phyloP scores from a whole-genome alignment of 2,113 vertebrate genomes.

The Oenanthe oenanthe region DNA sequence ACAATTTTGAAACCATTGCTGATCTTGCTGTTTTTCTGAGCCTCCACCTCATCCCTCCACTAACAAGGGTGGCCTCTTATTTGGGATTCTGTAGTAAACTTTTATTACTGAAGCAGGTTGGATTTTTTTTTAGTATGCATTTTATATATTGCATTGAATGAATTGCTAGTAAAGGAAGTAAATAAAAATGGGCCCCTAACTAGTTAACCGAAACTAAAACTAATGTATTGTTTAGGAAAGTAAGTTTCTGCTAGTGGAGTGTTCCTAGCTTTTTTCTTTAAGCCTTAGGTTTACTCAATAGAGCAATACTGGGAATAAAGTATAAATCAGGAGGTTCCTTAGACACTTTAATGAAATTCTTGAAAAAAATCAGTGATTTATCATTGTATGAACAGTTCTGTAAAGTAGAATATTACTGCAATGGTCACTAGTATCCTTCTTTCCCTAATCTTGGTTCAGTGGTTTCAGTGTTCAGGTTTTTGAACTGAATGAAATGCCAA shows the following conservation, averaged over 20 bases:
- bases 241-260: background rate
- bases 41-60: background rate
- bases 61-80: background rate
- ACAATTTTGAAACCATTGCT: too few species aligned
- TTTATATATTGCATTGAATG: background rate
- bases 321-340: background rate
- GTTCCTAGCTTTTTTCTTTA: background rate
- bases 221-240: background rate
- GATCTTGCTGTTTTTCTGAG: background rate
- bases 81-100: accelerated
- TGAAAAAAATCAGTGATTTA: background rate
- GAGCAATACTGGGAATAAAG: background rate
- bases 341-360: background rate
- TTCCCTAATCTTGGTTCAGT: background rate
- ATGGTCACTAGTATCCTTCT: background rate
- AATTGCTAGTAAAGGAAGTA: background rate
- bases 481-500: background rate
- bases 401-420: background rate
- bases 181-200: background rate
- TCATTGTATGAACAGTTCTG: background rate
- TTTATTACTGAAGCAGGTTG: background rate
- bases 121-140: background rate
- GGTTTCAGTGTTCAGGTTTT: background rate
- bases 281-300: background rate
- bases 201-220: background rate